Percentiles rank a stretch among this genome's conserved stretches.
Conservation (phyloP, 2,888 invertebrate genomes). For the Orchestes rusci region DNA sequence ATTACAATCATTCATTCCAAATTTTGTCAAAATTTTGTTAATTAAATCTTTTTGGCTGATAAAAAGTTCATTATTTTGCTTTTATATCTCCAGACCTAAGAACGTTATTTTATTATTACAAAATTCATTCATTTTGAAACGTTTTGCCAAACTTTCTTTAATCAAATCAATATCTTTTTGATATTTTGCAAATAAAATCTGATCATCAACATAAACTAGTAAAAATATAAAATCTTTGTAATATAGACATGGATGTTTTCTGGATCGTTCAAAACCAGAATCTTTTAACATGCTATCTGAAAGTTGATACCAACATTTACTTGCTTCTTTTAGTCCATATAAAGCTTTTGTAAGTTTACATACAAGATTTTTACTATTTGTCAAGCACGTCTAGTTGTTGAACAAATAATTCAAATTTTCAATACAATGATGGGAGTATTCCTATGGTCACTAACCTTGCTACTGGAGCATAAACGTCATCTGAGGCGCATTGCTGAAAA, state of each 20-base stretch:
- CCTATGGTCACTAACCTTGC: neutral
- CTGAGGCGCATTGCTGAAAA: neutral
- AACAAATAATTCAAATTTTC: neutral
- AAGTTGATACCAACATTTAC: neutral
- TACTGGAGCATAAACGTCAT: conserved; percentile 4
- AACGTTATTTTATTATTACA: neutral
- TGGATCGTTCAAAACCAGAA: neutral
- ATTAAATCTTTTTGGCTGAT: too few species aligned
- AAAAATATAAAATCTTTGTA: neutral
- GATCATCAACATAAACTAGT: neutral
- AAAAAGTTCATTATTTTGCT: too few species aligned
- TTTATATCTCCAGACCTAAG: neutral
- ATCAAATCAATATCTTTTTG: neutral
- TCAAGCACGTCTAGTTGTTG: neutral
- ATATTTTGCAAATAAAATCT: neutral
- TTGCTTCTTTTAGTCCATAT: neutral
- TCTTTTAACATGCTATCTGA: neutral
- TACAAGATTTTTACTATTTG: too few species aligned
- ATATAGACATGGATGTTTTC: neutral
- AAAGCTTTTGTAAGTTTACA: neutral
- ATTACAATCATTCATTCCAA: neutral
- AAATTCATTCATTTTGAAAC: neutral
- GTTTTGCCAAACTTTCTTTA: neutral
- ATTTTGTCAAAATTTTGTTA: too few species aligned
- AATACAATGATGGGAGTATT: neutral